Percentiles rank a stretch among this genome's conserved stretches.
Conservation (phyloP, 2,888 invertebrate genomes). For the Watsonalla cultraria region DNA sequence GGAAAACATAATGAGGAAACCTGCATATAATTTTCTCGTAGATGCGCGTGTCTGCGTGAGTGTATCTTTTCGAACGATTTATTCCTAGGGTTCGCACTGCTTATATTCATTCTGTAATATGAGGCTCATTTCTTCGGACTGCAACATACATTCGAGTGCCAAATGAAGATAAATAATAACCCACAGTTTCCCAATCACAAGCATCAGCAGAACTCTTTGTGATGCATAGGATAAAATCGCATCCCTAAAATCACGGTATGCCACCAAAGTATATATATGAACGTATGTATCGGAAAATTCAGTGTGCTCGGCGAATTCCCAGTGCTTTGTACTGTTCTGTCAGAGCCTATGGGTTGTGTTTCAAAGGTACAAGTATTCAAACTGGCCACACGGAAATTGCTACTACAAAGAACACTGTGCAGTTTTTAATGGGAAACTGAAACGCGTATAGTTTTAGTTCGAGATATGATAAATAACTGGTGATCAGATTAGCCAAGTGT, state of each 20-base stretch:
- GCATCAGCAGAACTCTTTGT: too few species aligned
- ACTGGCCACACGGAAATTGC: conserved; percentile 19
- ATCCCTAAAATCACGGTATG: background rate
- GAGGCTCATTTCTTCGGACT: too few species aligned
- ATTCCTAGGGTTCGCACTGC: too few species aligned
- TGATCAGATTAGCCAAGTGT: too few species aligned
- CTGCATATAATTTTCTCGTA: too few species aligned
- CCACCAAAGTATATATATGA: conserved; percentile 1
- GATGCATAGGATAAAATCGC: background rate
- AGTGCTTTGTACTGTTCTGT: conserved; percentile 5
- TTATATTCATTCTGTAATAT: too few species aligned
- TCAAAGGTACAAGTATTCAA: conserved; percentile 19
- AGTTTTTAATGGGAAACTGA: background rate
- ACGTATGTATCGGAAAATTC: conserved; percentile 9
- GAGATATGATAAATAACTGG: background rate
- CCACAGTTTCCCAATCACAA: too few species aligned
- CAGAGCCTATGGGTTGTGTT: conserved; percentile 6
- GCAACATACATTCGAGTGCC: too few species aligned
- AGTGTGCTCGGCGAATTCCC: conserved; percentile 1
- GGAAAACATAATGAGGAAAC: too few species aligned
- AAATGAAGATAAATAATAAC: too few species aligned
- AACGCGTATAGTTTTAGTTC: background rate
- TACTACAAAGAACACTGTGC: conserved; percentile 12
- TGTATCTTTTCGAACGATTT: too few species aligned
- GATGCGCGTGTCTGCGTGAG: too few species aligned